phyloP scores from a whole-genome alignment of 2,888 invertebrate genomes.

The Amblyjoppa fuscipennis region DNA sequence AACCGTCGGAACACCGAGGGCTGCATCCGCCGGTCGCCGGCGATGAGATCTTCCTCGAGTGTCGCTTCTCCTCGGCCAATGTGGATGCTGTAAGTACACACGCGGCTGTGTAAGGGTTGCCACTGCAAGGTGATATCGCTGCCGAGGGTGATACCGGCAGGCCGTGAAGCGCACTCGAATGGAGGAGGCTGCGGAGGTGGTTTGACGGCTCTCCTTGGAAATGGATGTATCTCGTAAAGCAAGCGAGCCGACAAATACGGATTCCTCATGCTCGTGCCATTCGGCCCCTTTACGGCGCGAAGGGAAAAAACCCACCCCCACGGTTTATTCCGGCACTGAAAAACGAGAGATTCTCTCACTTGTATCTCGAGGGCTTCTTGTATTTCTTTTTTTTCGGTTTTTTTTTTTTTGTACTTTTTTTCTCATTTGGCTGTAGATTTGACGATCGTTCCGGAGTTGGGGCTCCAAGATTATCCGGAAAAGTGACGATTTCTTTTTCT shows the following conservation, averaged over 20 bases:
- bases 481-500: constrained; percentile 31
- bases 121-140: not conserved
- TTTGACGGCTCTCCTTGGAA: constrained; percentile 66
- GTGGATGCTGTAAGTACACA: constrained; percentile 37
- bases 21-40: constrained; percentile 32
- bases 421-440: too few species aligned
- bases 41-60: constrained; percentile 59
- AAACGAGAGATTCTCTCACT: constrained; percentile 17
- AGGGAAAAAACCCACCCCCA: not conserved
- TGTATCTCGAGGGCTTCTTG: not conserved
- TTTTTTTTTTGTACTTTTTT: not conserved
- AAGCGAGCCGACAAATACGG: constrained; percentile 80
- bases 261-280: constrained; percentile 69
- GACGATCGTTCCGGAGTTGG: not conserved
- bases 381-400: not conserved
- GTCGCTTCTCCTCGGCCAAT: constrained; percentile 46
- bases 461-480: constrained; percentile 38
- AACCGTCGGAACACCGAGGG: not conserved
- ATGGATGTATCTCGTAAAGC: constrained; percentile 80
- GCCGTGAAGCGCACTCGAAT: constrained; percentile 12
- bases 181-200: constrained; percentile 49
- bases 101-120: constrained; percentile 2
- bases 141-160: constrained; percentile 3
- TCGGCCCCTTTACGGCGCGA: constrained; percentile 38
- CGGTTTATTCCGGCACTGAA: constrained; percentile 22